Conservation (phyloP, 64 coral and sea anemone species). For the Montipora efflorescens region DNA sequence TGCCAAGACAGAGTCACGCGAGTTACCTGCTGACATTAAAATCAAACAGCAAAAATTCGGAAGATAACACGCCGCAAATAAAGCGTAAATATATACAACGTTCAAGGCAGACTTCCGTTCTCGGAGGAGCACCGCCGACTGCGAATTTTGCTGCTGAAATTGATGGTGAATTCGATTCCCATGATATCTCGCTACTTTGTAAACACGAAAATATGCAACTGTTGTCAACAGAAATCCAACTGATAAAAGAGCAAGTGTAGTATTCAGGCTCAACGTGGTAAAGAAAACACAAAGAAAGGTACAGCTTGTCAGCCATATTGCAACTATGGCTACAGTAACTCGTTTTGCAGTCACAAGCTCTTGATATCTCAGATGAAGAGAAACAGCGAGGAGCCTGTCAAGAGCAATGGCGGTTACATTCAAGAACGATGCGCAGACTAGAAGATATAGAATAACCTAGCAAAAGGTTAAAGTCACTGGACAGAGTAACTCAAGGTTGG, state of each 20-base stretch:
- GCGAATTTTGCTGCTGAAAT: too few species aligned
- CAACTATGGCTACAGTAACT: not conserved
- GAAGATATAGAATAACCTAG: not conserved
- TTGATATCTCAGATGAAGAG: slow-evolving; percentile 36
- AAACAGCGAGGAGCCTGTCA: slow-evolving; percentile 41
- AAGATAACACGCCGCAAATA: too few species aligned
- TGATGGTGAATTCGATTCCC: too few species aligned
- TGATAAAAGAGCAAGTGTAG: fast-evolving
- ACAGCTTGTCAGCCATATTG: slow-evolving; percentile 11
- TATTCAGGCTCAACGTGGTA: not conserved
- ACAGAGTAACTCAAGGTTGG: not conserved
- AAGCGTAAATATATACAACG: too few species aligned
- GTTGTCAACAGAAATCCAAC: too few species aligned
- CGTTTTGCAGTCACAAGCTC: not conserved
- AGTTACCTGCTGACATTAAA: too few species aligned
- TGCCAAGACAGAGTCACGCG: too few species aligned
- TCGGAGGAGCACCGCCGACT: fast-evolving
- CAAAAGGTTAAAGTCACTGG: not conserved
- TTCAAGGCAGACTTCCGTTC: too few species aligned
- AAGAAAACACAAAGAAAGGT: not conserved
- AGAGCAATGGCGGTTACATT: slow-evolving; percentile 14
- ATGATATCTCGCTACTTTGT: too few species aligned
- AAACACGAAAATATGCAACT: too few species aligned
- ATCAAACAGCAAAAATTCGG: too few species aligned
- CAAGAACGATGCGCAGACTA: not conserved